Percentiles rank a stretch among this genome's conserved stretches.
These are phyloP conservation scores for Rhamphomyia laevipes DNA, from an alignment of 2,888 invertebrate species.

Conservation along the genomic window DNA sequence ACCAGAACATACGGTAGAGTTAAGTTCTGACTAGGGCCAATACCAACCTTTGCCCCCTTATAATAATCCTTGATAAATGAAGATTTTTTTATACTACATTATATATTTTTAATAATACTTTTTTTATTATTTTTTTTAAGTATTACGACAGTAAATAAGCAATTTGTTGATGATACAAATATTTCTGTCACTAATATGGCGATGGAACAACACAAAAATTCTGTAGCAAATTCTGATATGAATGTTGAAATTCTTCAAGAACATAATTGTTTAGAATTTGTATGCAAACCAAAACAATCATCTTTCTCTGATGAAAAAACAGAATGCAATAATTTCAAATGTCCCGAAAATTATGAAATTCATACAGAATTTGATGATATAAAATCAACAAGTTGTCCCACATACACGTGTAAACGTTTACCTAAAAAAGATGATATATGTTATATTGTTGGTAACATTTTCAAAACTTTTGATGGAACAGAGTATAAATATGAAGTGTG, in stretches of 20 bases:
- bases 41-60: no score
- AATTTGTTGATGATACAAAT: no score
- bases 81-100: no score
- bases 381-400: conserved; percentile 38
- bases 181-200: no score
- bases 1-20: no score
- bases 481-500: conserved; percentile 73
- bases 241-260: no score
- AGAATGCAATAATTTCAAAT: conserved; percentile 33
- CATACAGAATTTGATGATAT: conserved; percentile 37
- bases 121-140: no score
- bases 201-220: background rate
- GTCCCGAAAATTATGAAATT: conserved; percentile 49
- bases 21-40: no score
- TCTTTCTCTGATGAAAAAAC: conserved; percentile 23
- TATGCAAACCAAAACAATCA: conserved; percentile 29
- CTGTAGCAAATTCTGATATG: no score
- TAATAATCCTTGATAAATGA: no score
- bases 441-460: conserved; percentile 57
- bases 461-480: conserved; percentile 67
- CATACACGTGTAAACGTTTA: conserved; percentile 53
- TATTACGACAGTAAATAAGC: no score
- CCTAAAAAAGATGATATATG: conserved; percentile 49
- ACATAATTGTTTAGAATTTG: conserved; percentile 28
- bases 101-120: no score